Conservation (phyloP, 2,797 vertebrate species). For the Spheniscus humboldti region DNA sequence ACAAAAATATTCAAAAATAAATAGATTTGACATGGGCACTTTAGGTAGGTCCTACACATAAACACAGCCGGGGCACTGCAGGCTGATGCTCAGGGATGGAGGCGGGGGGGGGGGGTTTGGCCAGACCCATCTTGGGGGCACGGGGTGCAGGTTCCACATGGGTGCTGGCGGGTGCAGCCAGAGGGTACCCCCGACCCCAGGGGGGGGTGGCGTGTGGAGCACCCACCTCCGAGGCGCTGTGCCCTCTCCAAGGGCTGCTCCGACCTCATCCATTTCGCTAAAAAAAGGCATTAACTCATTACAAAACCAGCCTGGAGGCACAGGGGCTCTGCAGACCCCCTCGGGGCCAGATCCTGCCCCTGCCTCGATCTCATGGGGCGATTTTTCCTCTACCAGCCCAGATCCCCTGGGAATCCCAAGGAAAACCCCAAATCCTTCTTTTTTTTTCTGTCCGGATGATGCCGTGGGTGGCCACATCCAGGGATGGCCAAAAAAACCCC, state of each 20-base stretch:
- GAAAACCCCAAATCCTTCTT: background rate
- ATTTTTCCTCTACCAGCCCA: background rate
- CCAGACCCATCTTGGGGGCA: no score
- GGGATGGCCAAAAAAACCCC: background rate
- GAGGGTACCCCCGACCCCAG: background rate
- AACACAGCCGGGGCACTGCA: background rate
- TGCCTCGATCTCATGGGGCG: accelerated
- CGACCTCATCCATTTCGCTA: accelerated
- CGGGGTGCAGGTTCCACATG: background rate
- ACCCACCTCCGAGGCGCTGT: background rate
- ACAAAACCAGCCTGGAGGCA: background rate
- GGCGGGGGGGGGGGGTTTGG: background rate
- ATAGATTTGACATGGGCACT: background rate
- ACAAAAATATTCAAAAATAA: background rate
- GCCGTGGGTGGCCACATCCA: background rate
- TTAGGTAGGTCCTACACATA: background rate
- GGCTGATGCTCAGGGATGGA: background rate
- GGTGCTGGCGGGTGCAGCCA: background rate
- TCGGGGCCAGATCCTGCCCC: background rate
- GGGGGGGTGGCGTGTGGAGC: background rate
- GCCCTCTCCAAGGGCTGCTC: background rate
- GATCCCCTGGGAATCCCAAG: background rate
- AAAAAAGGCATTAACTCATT: background rate
- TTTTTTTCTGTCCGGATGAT: background rate
- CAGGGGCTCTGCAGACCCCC: background rate